Conservation (phyloP, 2,113 vertebrate genomes). For the Ciconia maguari region DNA sequence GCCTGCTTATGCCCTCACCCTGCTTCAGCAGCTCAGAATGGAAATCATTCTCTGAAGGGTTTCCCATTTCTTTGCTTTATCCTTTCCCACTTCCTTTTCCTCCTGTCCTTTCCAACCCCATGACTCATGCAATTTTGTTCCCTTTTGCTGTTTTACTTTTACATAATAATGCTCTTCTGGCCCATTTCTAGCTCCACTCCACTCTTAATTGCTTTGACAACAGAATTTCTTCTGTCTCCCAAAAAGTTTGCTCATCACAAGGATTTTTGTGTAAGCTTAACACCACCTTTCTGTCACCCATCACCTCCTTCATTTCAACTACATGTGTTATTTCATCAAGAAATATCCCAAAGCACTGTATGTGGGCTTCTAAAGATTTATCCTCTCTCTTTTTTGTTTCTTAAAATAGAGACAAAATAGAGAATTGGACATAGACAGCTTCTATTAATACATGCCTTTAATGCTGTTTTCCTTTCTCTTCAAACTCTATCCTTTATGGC, state of each 20-base stretch:
- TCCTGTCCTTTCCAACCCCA: neutral
- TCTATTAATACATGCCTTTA: neutral
- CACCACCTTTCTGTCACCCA: neutral
- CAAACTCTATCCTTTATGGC: neutral
- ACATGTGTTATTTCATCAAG: neutral
- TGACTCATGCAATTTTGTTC: neutral
- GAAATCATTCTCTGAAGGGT: neutral
- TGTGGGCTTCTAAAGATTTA: neutral
- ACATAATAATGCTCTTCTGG: neutral
- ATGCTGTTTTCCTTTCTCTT: neutral
- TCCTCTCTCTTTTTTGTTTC: neutral
- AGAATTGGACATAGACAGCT: neutral
- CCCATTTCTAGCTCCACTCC: neutral
- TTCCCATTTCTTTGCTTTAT: neutral
- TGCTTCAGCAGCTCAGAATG: neutral
- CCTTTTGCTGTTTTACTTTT: neutral
- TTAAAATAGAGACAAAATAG: neutral
- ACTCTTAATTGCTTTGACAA: neutral
- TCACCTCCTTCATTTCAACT: neutral
- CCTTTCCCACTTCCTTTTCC: neutral
- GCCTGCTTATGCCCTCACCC: neutral
- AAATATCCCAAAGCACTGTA: neutral
- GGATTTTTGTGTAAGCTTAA: neutral
- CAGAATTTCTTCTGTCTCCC: neutral
- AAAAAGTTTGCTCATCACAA: neutral